Percentiles rank a stretch among this genome's conserved stretches.
Conservation (phyloP, 1,140 invertebrate species). For the Eubasilissa regina region DNA sequence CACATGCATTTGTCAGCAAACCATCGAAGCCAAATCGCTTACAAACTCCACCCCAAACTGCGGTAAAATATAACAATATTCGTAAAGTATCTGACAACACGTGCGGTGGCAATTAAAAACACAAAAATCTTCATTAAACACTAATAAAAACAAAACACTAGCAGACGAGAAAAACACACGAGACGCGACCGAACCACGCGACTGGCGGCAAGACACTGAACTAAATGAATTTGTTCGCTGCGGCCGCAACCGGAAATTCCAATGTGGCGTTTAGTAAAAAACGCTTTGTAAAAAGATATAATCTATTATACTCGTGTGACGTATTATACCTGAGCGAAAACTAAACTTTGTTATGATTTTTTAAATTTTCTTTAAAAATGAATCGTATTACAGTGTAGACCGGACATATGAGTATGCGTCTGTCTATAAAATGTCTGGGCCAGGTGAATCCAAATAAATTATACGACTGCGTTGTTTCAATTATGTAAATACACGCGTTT, state of each 20-base stretch:
- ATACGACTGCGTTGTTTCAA: background rate
- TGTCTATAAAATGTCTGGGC: constrained; percentile 39
- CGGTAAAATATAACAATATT: background rate
- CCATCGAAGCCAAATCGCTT: background rate
- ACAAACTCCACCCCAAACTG: background rate
- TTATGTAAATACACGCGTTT: no score
- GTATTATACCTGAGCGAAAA: no score
- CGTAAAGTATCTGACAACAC: constrained; percentile 12
- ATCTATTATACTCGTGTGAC: background rate
- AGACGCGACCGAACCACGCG: constrained; percentile 28
- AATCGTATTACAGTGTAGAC: background rate
- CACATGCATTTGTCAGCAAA: constrained; percentile 19
- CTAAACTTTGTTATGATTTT: no score
- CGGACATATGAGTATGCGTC: constrained; percentile 13
- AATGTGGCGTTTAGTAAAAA: background rate
- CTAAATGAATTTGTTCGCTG: constrained; percentile 35
- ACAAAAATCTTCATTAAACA: constrained; percentile 28
- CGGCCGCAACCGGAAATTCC: constrained; percentile 8
- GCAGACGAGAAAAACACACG: background rate
- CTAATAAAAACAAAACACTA: constrained; percentile 28
- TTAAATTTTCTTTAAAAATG: no score
- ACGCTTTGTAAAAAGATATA: background rate
- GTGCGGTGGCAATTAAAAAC: background rate
- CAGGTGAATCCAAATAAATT: constrained; percentile 23
- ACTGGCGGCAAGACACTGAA: constrained; percentile 43